Conservation (phyloP, 2,797 vertebrate species). For the Erpetoichthys calabaricus region DNA sequence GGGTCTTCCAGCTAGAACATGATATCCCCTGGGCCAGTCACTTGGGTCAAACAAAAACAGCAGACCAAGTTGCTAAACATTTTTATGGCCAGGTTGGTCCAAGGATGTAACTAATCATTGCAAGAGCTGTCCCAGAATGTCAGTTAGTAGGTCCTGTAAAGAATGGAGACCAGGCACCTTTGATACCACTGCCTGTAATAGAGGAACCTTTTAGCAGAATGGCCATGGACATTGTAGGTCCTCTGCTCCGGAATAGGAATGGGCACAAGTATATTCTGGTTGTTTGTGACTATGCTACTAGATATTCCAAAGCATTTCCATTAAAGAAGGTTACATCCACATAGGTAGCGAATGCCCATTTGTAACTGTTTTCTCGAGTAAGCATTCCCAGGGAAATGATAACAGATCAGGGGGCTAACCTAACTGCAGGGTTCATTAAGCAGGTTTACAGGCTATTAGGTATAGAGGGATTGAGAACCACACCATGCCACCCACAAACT, state of each 20-base stretch:
- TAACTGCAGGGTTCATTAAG: too few relatives aligned
- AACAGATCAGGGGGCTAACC: too few relatives aligned
- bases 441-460: neutral
- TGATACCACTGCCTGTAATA: constrained; percentile 1
- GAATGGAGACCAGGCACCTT: neutral
- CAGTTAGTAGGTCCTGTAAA: neutral
- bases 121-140: neutral
- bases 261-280: constrained; percentile 11
- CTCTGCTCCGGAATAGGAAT: constrained; percentile 1
- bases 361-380: constrained; percentile 1
- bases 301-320: constrained; percentile 8
- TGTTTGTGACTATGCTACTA: constrained; percentile 8
- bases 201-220: constrained; percentile 6
- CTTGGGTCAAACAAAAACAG: constrained; percentile 1
- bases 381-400: constrained; percentile 4
- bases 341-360: constrained; percentile 2
- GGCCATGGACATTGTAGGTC: constrained; percentile 10
- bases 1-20: neutral
- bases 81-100: constrained; percentile 4
- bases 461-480: neutral
- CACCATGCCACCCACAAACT: neutral
- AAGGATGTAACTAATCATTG: constrained; percentile 3
- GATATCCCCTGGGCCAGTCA: neutral
- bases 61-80: neutral
- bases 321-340: constrained; percentile 3